A percentile compares a stretch with the other conserved stretches of the same genome.
Evolutionary conservation across 2,113 vertebrate species (phyloP).

Genomic region (Eudyptes chrysolophus): DNA sequence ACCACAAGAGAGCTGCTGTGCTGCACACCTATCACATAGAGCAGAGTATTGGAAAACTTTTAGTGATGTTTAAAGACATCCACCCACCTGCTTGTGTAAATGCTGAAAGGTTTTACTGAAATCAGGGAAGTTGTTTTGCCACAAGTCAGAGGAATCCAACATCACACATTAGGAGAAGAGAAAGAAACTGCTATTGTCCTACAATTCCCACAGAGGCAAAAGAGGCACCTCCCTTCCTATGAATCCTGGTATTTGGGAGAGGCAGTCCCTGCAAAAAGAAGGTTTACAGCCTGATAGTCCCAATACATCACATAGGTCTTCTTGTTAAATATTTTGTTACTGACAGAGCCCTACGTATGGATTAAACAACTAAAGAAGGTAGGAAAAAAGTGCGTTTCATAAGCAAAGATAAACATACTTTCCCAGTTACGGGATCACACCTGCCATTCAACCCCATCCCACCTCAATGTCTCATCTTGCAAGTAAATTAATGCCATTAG

Average conservation of each 20-base stretch:
- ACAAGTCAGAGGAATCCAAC: background rate
- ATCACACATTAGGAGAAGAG: background rate
- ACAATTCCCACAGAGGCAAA: background rate
- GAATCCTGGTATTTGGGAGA: background rate
- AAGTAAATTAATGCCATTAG: background rate
- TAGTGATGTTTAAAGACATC: background rate
- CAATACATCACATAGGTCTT: fast-evolving
- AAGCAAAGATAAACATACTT: background rate
- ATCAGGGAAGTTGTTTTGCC: background rate
- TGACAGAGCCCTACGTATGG: no score
- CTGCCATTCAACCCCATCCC: background rate
- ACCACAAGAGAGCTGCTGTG: fast-evolving
- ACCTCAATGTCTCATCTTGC: background rate
- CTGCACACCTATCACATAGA: background rate
- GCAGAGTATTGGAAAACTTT: fast-evolving
- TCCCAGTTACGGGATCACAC: background rate
- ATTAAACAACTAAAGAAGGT: background rate
- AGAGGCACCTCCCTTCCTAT: fast-evolving
- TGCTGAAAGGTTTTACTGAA: background rate
- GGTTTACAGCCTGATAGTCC: background rate
- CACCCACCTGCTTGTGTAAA: background rate
- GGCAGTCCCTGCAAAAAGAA: background rate
- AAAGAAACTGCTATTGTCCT: background rate
- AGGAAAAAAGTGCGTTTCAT: background rate
- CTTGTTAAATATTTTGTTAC: no score